Evolutionary conservation across 2,113 vertebrate species (phyloP), one percentile per base, ranked within the genome.

Genomic region (Illadopsis cleaveri): DNA sequence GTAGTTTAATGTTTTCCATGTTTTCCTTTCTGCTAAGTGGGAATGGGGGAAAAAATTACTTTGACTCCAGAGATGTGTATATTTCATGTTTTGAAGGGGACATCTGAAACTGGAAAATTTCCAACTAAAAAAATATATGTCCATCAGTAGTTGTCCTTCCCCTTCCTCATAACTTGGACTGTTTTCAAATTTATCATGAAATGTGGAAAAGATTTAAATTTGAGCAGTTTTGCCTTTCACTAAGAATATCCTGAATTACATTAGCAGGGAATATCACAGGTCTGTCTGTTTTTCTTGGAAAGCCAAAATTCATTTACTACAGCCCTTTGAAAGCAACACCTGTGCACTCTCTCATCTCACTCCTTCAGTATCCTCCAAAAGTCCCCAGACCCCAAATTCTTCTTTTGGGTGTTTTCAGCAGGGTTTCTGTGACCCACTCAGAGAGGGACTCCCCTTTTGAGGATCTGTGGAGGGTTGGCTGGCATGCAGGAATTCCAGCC

Each of bases 261-360:
- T 65, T 70, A 70, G 21, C 37, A 56, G 56, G 33, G 69, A 95
- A 77, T 65, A 85, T 54, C 42, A 25, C 23, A 90, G 11, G 6
- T 75, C 35, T 76, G 6, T 8, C 8, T 90, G 68, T 66, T 95
- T 83, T 77, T 81, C 71, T 91, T 82, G 71, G 82, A 94, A 88
- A n/a, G 3, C 7, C 17, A n/a, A 90, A 86, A 22, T 83, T 88
- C 27, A 51, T 80, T 86, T 76, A 86, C 30, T 68, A 21, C 30
- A 73, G 61, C 51, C 7, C 38, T 73, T 75, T 66, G n/a, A 86
- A 88, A 66, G 37, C 31, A 88, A 21, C 71, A 93, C 51, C 71
- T 86, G 47, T 75, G 38, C 37, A 31, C 21, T 33, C 20, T 94
- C 62, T 20, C 33, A 68, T 33, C 51, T 75, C 5, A 3, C 35